A percentile compares a stretch with the other conserved stretches of the same genome.
phyloP scores from a whole-genome alignment of 2,797 vertebrate species.

The Alca torda region DNA sequence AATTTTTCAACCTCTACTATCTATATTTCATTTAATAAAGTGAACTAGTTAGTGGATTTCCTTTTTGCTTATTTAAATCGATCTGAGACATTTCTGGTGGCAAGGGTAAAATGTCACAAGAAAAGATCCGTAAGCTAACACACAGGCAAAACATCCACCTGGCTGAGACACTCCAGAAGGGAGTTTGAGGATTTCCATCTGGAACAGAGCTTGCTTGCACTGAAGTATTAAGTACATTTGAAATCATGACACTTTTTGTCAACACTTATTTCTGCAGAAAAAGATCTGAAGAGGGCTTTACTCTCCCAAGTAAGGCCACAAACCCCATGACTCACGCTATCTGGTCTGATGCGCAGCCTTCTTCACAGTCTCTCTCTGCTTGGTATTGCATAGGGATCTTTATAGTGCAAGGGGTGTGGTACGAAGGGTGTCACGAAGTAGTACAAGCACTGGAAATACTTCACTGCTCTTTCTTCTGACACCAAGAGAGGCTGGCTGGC shows the following conservation, averaged over 20 bases:
- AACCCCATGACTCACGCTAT: neutral
- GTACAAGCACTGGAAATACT: neutral
- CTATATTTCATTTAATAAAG: neutral
- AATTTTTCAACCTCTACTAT: neutral
- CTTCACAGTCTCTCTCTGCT: neutral
- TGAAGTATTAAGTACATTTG: neutral
- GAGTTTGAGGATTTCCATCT: neutral
- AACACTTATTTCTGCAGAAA: neutral
- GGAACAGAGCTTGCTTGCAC: neutral
- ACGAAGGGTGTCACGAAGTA: rapidly evolving
- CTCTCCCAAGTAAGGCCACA: neutral
- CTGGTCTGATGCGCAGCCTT: neutral
- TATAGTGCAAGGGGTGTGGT: neutral
- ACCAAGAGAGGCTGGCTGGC: neutral
- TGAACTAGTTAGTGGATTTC: neutral
- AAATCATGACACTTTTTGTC: neutral
- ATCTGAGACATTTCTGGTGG: neutral
- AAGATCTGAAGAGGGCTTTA: neutral
- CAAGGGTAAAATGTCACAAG: neutral
- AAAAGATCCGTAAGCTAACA: neutral
- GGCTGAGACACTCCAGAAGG: neutral
- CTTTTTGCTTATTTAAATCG: neutral
- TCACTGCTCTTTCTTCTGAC: neutral
- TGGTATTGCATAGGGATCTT: neutral
- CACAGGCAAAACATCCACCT: neutral